Conservation (phyloP, 2,113 vertebrate species). For the Pachyramphus minor region DNA sequence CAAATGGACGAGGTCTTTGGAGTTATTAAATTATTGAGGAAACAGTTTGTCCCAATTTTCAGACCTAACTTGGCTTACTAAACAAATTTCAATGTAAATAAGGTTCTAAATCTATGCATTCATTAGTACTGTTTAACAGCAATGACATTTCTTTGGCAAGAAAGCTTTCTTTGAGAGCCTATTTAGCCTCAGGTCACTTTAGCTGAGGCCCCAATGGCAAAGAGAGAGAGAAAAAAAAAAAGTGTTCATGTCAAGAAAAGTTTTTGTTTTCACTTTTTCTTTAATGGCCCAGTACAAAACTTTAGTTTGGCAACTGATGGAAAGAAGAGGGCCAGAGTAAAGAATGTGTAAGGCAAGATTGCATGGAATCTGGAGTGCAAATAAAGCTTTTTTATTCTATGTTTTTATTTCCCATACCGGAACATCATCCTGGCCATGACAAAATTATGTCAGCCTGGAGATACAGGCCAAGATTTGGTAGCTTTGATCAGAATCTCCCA, state of each 20-base stretch:
- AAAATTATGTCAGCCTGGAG: not conserved
- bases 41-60: constrained; percentile 67
- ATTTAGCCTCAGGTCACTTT: constrained; percentile 52
- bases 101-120: constrained; percentile 66
- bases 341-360: not conserved
- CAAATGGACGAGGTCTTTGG: constrained; percentile 59
- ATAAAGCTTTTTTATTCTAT: not conserved
- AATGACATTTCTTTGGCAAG: constrained; percentile 65
- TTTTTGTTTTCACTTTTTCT: constrained; percentile 39
- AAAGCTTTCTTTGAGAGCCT: constrained; percentile 51
- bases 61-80: constrained; percentile 63
- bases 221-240: not conserved
- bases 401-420: not conserved
- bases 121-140: constrained; percentile 54
- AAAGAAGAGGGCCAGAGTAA: not conserved
- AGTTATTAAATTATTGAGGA: constrained; percentile 69
- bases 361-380: not conserved
- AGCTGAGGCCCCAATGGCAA: constrained; percentile 11
- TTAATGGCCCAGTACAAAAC: not conserved
- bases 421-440: not conserved
- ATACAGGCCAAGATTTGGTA: not conserved
- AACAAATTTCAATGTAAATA: constrained; percentile 72
- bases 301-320: not conserved
- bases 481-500: not conserved
- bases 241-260: constrained; percentile 42